Percentiles rank a stretch among this genome's conserved stretches.
These are phyloP conservation scores for Moxostoma hubbsi DNA, from an alignment of 2,797 vertebrate genomes.

Conservation along the genomic window DNA sequence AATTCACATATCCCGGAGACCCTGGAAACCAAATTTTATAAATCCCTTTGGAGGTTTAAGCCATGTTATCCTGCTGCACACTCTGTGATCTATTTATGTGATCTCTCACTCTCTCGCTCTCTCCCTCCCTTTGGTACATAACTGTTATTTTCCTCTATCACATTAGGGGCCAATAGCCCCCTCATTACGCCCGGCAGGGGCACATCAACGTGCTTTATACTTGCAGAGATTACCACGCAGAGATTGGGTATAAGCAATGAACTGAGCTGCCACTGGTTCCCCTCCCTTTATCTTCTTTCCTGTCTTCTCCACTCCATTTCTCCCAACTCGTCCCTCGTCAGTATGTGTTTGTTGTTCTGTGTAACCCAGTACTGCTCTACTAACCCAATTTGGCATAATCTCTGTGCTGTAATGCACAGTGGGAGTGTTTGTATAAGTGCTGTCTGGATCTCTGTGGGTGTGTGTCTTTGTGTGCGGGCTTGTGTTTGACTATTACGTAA, in stretches of 20 bases:
- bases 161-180: constrained; percentile 25
- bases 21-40: constrained; percentile 39
- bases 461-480: constrained; percentile 22
- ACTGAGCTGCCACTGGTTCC: background rate
- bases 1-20: constrained; percentile 25
- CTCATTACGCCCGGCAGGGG: constrained; percentile 43
- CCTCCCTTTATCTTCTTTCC: constrained; percentile 10
- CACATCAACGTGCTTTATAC: constrained; percentile 46
- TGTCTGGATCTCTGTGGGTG: constrained; percentile 43
- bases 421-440: constrained; percentile 45
- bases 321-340: constrained; percentile 1
- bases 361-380: constrained; percentile 49
- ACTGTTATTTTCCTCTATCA: constrained; percentile 30
- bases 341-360: constrained; percentile 41
- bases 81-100: constrained; percentile 43
- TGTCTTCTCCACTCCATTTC: background rate
- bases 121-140: constrained; percentile 16
- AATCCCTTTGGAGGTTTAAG: constrained; percentile 42
- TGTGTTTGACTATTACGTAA: constrained; percentile 38
- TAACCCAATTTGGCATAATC: constrained; percentile 49
- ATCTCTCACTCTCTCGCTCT: constrained; percentile 16
- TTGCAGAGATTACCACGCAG: constrained; percentile 34
- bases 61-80: constrained; percentile 38
- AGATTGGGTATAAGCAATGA: background rate
- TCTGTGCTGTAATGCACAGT: constrained; percentile 45